A percentile compares a stretch with the other conserved stretches of the same genome.
Conservation (phyloP, 2,888 invertebrate genomes). For the Pinctada fucata region DNA sequence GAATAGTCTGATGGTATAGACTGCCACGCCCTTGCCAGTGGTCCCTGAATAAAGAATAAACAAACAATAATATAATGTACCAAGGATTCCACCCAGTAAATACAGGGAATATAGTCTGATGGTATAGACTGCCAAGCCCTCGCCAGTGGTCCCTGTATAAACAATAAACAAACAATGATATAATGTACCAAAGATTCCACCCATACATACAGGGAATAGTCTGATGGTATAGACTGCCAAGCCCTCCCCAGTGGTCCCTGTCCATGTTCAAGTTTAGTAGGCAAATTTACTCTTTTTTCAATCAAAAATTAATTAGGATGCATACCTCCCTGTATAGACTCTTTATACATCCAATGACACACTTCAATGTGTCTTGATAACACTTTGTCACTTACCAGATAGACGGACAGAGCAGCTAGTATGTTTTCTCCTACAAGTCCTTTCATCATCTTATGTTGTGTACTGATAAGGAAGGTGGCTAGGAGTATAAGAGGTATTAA, state of each 20-base stretch:
- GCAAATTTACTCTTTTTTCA: no score
- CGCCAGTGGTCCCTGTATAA: constrained; percentile 72
- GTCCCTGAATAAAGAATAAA: constrained; percentile 65
- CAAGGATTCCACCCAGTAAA: constrained; percentile 70
- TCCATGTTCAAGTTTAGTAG: no score
- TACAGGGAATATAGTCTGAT: constrained; percentile 72
- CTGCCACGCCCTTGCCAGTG: constrained; percentile 73
- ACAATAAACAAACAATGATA: neutral
- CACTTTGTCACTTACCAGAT: constrained; percentile 70
- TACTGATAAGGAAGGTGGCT: constrained; percentile 74
- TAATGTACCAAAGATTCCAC: constrained; percentile 69
- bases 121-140: constrained; percentile 74
- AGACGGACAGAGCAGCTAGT: constrained; percentile 65
- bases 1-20: constrained; percentile 74
- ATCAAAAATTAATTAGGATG: no score
- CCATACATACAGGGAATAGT: constrained; percentile 74
- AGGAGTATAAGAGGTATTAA: constrained; percentile 71
- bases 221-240: constrained; percentile 74
- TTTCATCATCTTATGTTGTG: constrained; percentile 66
- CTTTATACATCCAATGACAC: no score
- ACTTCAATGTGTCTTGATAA: no score
- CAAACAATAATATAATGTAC: constrained; percentile 23
- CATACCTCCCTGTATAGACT: no score
- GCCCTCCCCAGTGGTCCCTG: constrained; percentile 74
- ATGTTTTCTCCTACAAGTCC: constrained; percentile 67